Evolutionary conservation across 2,113 vertebrate genomes (phyloP).

Genomic region (Brachyhypopomus gauderio): DNA sequence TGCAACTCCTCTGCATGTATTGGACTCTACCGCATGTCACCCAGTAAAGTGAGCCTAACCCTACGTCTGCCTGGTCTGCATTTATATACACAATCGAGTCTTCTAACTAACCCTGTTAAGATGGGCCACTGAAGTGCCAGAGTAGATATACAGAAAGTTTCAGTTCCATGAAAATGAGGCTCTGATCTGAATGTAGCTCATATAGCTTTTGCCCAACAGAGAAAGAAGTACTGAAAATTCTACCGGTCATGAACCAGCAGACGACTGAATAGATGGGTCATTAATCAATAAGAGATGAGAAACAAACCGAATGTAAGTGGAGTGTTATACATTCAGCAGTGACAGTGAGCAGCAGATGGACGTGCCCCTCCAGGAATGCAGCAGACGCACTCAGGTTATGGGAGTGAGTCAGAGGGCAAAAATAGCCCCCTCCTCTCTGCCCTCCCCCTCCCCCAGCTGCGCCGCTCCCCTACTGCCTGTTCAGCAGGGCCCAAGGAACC

Average conservation of each 20-base stretch:
- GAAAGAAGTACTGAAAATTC: background rate
- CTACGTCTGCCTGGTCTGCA: no score
- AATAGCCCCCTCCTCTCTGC: conserved; percentile 50
- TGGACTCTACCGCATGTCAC: background rate
- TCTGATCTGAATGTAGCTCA: background rate
- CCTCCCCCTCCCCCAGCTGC: background rate
- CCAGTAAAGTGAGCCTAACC: background rate
- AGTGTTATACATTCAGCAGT: conserved; percentile 49
- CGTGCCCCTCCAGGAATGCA: conserved; percentile 71
- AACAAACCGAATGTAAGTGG: background rate
- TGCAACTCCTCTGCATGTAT: conserved; percentile 2
- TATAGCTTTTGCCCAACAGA: background rate
- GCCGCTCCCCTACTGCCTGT: background rate
- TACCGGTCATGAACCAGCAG: background rate
- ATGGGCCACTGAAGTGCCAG: no score
- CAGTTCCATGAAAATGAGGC: no score
- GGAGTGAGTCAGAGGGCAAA: conserved; percentile 56
- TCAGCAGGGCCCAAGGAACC: conserved; percentile 3
- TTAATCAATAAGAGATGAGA: background rate
- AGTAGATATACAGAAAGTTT: no score
- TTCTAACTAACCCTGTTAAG: no score
- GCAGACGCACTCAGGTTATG: conserved; percentile 57
- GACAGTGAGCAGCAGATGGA: conserved; percentile 75
- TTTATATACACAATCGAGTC: no score
- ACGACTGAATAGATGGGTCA: no score